Evolutionary conservation across 2,888 invertebrate genomes (phyloP), one percentile per base, ranked within the genome.

Genomic region (Coleophora deauratella): DNA sequence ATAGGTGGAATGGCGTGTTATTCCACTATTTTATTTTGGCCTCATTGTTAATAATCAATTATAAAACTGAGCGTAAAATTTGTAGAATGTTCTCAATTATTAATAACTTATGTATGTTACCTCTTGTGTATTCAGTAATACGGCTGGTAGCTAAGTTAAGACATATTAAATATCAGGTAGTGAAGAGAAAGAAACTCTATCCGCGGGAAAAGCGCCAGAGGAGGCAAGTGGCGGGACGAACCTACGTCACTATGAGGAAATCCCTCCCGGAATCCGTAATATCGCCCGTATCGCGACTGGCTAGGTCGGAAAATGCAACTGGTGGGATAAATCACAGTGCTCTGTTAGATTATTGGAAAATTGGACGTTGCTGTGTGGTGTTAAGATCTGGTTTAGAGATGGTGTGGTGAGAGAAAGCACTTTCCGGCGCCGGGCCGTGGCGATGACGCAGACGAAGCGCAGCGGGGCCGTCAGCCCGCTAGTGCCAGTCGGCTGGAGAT

Each of bases 391-490:
- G 68, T 75, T 72, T 74, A 48, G 63, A 45, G 42, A 44, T 41
- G 44, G 41, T 41, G 50, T 42, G 49, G 42, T 51, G 74, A 80
- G 82, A 84, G 84, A 85, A 85, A 85, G 84, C 78, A 81, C 82
- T 78, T 81, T 82, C 76, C 74, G 78, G 73, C 66, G 73, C 72
- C 44, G 47, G 61, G 63, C 61, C 62, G 62, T 73, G 68, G 62
- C 73, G 68, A 77, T 82, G 84, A 85, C 84, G 84, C 75, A 85
- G 82, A 76, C 75, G 76, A 67, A 69, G 67, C 63, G 62, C 63
- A 55, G 55, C 44, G 40, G 39, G 41, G 43, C 44, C 54, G 49
- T 55, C 52, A 57, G 56, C 50, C n/a, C 60, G 57, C 54, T 47
- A 54, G 57, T 54, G 61, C 57, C 72, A 80, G 77, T 78, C 71